phyloP scores from a whole-genome alignment of 2,797 vertebrate species.

The Varecia variegata region DNA sequence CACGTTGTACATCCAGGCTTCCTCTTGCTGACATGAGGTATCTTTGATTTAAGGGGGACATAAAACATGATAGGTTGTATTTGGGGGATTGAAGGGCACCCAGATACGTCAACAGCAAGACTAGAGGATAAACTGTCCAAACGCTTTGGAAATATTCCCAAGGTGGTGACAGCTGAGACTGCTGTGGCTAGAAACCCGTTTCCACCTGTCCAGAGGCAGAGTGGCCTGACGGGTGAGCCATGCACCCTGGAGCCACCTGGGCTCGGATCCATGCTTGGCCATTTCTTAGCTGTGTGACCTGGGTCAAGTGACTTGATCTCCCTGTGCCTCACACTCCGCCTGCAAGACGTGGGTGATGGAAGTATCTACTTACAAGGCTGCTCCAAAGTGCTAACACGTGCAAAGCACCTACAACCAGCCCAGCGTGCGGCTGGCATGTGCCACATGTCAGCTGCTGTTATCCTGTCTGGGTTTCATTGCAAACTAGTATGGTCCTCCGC shows the following conservation, averaged over 20 bases:
- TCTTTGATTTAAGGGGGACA: not conserved
- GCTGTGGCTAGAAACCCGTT: not conserved
- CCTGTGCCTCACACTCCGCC: not conserved
- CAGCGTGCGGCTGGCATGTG: not conserved
- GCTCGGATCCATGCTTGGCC: not conserved
- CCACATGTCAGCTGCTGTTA: fast-evolving
- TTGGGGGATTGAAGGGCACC: not conserved
- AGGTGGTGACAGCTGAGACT: not conserved
- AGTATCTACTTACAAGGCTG: not conserved
- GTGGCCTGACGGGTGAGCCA: fast-evolving
- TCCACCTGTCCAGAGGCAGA: not conserved
- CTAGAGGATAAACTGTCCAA: not conserved
- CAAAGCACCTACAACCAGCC: not conserved
- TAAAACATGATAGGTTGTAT: not conserved
- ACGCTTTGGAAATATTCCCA: not conserved
- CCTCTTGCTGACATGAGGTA: not conserved
- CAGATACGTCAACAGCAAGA: not conserved
- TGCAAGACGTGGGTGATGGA: not conserved
- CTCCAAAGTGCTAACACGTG: fast-evolving
- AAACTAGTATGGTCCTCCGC: not conserved
- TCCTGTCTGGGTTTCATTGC: fast-evolving
- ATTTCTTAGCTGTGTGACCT: not conserved
- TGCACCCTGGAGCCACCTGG: not conserved
- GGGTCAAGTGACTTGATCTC: not conserved
- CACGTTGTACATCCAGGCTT: fast-evolving